Percentiles rank a stretch among this genome's conserved stretches.
Evolutionary conservation across 2,888 invertebrate species (phyloP).

Genomic region (Synergus umbraculus): DNA sequence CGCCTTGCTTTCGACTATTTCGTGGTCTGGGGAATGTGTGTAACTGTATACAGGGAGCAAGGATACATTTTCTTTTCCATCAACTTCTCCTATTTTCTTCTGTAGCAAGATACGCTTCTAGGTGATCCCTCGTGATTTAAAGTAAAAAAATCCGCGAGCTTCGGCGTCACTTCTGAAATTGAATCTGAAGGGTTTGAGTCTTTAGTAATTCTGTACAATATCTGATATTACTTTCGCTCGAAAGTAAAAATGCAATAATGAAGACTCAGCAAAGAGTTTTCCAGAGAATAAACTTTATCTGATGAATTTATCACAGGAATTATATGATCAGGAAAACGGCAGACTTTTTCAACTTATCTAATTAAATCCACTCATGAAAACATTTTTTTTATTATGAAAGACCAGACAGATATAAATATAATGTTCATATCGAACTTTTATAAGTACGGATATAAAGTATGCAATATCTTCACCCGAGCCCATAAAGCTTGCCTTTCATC

Average conservation of each 20-base stretch:
- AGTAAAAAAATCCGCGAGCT: conserved; percentile 35
- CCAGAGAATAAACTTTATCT: background rate
- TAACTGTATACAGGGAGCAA: conserved; percentile 3
- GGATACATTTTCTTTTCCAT: conserved; percentile 37
- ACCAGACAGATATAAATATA: background rate
- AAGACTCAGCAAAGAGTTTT: conserved; percentile 5
- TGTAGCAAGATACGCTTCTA: background rate
- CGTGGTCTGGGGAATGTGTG: background rate
- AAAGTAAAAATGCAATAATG: background rate
- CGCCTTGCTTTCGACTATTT: conserved; percentile 4
- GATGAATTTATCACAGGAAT: background rate
- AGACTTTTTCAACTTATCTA: background rate
- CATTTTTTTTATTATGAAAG: background rate
- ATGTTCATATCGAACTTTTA: background rate
- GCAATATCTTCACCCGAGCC: background rate
- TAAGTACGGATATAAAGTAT: conserved; percentile 3
- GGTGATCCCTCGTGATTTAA: conserved; percentile 35
- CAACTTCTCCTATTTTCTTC: conserved; percentile 47
- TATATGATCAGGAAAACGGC: background rate
- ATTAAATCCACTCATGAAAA: too few relatives aligned
- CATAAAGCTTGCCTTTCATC: background rate
- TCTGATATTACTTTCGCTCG: conserved; percentile 13
- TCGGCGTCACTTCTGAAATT: conserved; percentile 16
- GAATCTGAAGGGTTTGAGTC: conserved; percentile 22
- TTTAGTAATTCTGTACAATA: conserved; percentile 15